Evolutionary conservation across 2,888 invertebrate genomes (phyloP).

Genomic region (Drosophila neotestacea): DNA sequence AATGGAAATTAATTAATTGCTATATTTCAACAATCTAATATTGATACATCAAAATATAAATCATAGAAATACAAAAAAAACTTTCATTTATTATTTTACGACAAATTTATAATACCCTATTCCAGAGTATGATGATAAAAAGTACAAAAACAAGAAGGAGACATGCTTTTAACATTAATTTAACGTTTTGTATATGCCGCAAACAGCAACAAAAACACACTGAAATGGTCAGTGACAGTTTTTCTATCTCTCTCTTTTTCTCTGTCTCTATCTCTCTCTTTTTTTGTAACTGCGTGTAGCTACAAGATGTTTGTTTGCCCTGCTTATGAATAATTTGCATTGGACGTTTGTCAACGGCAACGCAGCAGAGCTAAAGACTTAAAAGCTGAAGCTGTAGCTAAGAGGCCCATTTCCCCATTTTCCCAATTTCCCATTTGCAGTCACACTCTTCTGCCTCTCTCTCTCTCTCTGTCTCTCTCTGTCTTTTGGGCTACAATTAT

Average conservation of each 20-base stretch:
- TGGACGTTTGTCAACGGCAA: constrained; percentile 50
- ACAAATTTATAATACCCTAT: no score
- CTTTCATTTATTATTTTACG: no score
- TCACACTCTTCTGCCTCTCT: neutral
- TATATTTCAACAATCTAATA: no score
- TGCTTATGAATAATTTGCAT: constrained; percentile 76
- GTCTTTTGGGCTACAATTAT: constrained; percentile 28
- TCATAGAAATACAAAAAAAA: no score
- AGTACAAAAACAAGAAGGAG: constrained; percentile 9
- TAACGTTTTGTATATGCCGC: constrained; percentile 51
- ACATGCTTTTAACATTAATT: constrained; percentile 66
- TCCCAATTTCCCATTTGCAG: neutral
- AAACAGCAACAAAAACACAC: constrained; percentile 17
- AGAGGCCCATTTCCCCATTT: constrained; percentile 29
- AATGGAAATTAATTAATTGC: no score
- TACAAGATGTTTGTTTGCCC: constrained; percentile 67
- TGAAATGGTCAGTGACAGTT: constrained; percentile 30
- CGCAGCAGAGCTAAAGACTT: constrained; percentile 30
- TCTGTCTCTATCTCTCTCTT: neutral
- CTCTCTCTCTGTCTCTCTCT: neutral
- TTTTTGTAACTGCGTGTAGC: constrained; percentile 22
- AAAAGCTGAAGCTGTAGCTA: constrained; percentile 28
- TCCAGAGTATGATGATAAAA: no score
- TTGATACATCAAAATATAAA: no score
- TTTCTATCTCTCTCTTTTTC: neutral